phyloP scores from a whole-genome alignment of 2,888 invertebrate species.

The Eudemis profundana region DNA sequence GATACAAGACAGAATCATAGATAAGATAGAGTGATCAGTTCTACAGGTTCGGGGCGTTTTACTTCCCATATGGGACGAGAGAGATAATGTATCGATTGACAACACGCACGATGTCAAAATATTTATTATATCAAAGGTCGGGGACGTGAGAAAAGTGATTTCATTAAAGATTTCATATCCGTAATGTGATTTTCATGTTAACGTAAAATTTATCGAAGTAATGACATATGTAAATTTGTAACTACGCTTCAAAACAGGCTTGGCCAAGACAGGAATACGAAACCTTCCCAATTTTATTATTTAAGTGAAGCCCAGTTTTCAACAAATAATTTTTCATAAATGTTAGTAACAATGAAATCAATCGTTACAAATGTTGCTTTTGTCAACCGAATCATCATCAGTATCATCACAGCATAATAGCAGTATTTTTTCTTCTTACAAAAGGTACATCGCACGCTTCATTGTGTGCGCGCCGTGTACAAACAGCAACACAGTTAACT shows the following conservation, averaged over 20 bases:
- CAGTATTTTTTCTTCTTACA: too few species aligned
- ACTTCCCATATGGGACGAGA: constrained; percentile 52
- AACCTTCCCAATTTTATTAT: too few species aligned
- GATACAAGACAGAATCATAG: constrained; percentile 54
- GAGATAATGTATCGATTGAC: constrained; percentile 54
- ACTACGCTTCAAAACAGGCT: background rate
- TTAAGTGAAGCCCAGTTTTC: too few species aligned
- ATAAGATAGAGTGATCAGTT: constrained; percentile 66
- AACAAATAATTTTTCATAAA: too few species aligned
- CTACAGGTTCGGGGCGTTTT: constrained; percentile 60
- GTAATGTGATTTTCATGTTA: constrained; percentile 31
- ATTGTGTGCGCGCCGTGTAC: too few species aligned
- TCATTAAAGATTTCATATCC: constrained; percentile 9
- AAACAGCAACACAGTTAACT: too few species aligned
- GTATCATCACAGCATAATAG: too few species aligned
- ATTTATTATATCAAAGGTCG: constrained; percentile 61
- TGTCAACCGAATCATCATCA: too few species aligned
- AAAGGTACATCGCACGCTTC: too few species aligned
- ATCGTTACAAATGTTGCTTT: too few species aligned
- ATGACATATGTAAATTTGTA: background rate
- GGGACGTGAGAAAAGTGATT: constrained; percentile 50
- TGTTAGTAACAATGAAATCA: too few species aligned
- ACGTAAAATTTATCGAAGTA: constrained; percentile 15
- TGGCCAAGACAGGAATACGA: too few species aligned
- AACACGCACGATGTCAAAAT: constrained; percentile 63